Evolutionary conservation across 1,140 invertebrate species (phyloP).

Genomic region (Bombus consobrinus): DNA sequence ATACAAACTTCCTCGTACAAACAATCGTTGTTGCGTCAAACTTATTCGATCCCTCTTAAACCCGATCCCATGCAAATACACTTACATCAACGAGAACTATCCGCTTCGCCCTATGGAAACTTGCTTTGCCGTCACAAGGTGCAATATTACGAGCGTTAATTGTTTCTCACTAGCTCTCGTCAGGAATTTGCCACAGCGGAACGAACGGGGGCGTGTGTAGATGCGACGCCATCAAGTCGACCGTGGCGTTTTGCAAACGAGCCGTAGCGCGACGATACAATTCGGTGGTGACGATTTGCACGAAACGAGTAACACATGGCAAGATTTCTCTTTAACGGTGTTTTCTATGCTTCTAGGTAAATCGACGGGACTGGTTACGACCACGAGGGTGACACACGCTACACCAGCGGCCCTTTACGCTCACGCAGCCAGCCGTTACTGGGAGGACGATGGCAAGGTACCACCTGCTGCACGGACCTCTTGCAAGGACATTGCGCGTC

Average conservation of each 20-base stretch:
- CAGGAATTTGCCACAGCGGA: conserved; percentile 23
- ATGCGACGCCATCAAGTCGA: conserved; percentile 36
- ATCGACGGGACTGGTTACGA: conserved; percentile 89
- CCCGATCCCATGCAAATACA: neutral
- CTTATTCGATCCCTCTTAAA: neutral
- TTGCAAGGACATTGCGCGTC: conserved; percentile 89
- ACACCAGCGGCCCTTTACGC: conserved; percentile 92
- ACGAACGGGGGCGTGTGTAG: neutral
- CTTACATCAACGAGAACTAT: neutral
- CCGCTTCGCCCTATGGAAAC: too few species aligned
- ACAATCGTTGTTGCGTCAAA: too few species aligned
- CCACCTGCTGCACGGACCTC: conserved; percentile 82
- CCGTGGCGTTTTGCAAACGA: conserved; percentile 34
- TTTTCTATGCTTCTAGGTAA: conserved; percentile 79
- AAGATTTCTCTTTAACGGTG: neutral
- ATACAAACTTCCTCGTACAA: neutral
- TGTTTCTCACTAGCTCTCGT: neutral
- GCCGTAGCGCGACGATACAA: conserved; percentile 20
- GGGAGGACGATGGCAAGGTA: conserved; percentile 89
- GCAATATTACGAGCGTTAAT: neutral
- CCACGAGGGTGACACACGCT: conserved; percentile 91
- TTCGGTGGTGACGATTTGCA: neutral
- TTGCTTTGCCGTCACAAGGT: too few species aligned
- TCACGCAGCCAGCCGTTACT: conserved; percentile 89
- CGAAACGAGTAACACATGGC: neutral